phyloP scores from a whole-genome alignment of 2,797 vertebrate species.

The Tympanoctomys barrerae region DNA sequence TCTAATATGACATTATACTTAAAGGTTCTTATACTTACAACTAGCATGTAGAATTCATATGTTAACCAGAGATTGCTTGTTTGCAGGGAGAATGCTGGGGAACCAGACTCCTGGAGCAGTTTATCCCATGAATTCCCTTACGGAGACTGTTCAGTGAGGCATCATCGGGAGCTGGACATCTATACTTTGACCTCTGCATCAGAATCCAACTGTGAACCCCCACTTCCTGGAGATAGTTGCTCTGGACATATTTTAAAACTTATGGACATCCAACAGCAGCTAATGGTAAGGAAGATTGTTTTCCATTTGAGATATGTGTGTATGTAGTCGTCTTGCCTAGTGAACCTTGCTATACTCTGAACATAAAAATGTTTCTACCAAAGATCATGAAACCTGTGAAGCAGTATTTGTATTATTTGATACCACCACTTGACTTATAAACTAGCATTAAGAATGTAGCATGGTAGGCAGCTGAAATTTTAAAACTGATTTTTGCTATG shows the following conservation, averaged over 20 bases:
- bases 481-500: neutral
- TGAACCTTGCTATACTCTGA: neutral
- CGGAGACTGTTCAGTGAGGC: conserved; percentile 89
- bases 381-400: neutral
- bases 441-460: neutral
- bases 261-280: conserved; percentile 81
- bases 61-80: conserved; percentile 76
- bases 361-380: neutral
- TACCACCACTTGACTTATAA: neutral
- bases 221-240: conserved; percentile 56
- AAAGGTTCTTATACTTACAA: neutral
- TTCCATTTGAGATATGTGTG: neutral
- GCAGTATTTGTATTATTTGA: neutral
- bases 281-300: conserved; percentile 75
- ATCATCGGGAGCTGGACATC: conserved; percentile 91
- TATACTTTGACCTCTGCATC: conserved; percentile 92
- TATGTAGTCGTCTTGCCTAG: no score
- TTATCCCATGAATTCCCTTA: conserved; percentile 87
- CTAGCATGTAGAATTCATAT: neutral
- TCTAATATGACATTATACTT: neutral
- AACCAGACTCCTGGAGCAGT: conserved; percentile 87
- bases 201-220: conserved; percentile 35
- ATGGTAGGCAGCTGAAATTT: neutral
- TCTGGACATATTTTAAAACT: conserved; percentile 81
- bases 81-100: conserved; percentile 90